Evolutionary conservation across 2,888 invertebrate species (phyloP).

Genomic region (Latheticus oryzae): DNA sequence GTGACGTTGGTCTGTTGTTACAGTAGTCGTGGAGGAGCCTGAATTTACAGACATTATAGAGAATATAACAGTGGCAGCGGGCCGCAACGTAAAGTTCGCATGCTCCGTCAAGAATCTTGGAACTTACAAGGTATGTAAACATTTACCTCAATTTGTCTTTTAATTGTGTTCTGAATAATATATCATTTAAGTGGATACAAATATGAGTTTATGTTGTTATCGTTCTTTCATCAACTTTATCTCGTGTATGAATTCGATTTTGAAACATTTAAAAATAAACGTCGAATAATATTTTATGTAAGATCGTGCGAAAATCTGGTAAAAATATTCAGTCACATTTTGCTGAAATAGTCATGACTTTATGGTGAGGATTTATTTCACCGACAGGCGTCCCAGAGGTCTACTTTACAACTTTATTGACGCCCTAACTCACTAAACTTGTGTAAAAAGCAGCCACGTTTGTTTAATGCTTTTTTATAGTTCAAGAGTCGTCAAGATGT

Average conservation of each 20-base stretch:
- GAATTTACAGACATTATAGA: constrained; percentile 91
- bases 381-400: constrained; percentile 61
- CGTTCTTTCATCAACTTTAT: constrained; percentile 3
- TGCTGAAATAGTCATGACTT: constrained; percentile 58
- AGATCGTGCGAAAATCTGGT: constrained; percentile 33
- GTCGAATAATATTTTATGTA: constrained; percentile 21
- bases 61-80: constrained; percentile 91
- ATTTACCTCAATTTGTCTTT: constrained; percentile 41
- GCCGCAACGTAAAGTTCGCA: constrained; percentile 87
- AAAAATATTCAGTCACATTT: constrained; percentile 47
- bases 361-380: constrained; percentile 60
- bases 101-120: constrained; percentile 93
- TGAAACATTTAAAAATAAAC: constrained; percentile 22
- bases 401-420: constrained; percentile 64
- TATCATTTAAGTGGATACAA: constrained; percentile 9
- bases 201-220: too few species aligned
- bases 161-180: constrained; percentile 40
- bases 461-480: constrained; percentile 61
- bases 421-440: constrained; percentile 61
- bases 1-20: constrained; percentile 63
- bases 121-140: constrained; percentile 82
- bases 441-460: constrained; percentile 60
- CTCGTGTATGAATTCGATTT: background rate
- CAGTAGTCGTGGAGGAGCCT: constrained; percentile 84
- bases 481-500: constrained; percentile 52